Conservation (phyloP, 2,888 invertebrate species). For the Tetrapedia diversipes region DNA sequence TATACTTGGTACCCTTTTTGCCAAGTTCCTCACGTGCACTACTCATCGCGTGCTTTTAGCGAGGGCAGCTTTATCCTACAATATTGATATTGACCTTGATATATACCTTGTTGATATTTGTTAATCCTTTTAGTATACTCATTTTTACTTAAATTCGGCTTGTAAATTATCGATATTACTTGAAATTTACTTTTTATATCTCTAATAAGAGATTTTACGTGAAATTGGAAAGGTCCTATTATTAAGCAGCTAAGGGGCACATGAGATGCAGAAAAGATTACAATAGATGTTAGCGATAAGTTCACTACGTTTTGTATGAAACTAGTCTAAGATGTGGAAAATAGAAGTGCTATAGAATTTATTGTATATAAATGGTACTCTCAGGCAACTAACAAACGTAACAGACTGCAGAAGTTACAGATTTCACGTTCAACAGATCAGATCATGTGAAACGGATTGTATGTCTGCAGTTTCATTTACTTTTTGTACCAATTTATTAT, state of each 20-base stretch:
- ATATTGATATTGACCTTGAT: constrained; percentile 39
- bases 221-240: constrained; percentile 5
- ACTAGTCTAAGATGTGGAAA: constrained; percentile 71
- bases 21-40: constrained; percentile 35
- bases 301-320: constrained; percentile 72
- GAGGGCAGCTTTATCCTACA: constrained; percentile 39
- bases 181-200: neutral
- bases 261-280: constrained; percentile 23
- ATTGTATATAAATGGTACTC: constrained; percentile 55
- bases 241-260: neutral
- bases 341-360: constrained; percentile 52
- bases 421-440: constrained; percentile 14
- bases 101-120: constrained; percentile 42
- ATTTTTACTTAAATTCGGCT: constrained; percentile 34
- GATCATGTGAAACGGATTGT: neutral
- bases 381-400: constrained; percentile 51
- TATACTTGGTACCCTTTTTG: constrained; percentile 35
- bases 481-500: constrained; percentile 45
- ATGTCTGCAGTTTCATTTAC: constrained; percentile 35
- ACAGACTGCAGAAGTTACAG: constrained; percentile 33
- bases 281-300: constrained; percentile 57
- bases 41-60: constrained; percentile 45
- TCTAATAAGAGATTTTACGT: constrained; percentile 6
- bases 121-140: constrained; percentile 46
- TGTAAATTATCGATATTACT: constrained; percentile 37